Evolutionary conservation across 2,797 vertebrate species (phyloP).

Genomic region (Rousettus madagascariensis): DNA sequence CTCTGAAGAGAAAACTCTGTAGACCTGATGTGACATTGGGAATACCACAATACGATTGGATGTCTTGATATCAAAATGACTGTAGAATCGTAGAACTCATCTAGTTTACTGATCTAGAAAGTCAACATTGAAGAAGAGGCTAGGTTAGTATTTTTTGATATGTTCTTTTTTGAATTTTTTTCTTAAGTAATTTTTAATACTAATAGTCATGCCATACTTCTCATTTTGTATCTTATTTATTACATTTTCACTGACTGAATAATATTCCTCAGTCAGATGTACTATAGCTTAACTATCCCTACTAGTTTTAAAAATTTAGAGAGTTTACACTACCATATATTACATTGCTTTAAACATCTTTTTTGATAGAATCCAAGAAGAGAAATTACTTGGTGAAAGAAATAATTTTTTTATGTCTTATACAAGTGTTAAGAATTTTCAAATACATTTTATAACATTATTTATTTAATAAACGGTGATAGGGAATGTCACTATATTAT

Average conservation of each 20-base stretch:
- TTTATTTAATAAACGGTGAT: not conserved
- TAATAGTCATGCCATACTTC: not conserved
- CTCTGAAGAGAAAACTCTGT: not conserved
- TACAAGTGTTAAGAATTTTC: not conserved
- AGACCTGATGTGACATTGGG: not conserved
- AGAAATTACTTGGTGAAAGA: not conserved
- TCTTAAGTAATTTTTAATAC: not conserved
- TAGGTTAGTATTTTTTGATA: not conserved
- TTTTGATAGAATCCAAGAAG: not conserved
- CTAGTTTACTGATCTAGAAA: not conserved
- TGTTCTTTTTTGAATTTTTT: not conserved
- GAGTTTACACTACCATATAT: not conserved
- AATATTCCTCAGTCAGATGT: not conserved
- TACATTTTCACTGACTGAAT: not conserved
- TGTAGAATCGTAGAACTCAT: not conserved
- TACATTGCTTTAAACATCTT: not conserved
- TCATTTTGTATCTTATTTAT: not conserved
- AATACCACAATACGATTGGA: not conserved
- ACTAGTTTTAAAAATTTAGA: not conserved
- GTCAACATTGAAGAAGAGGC: not conserved
- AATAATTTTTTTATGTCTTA: constrained; percentile 9
- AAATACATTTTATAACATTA: not conserved
- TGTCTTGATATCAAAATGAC: not conserved
- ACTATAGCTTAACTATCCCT: not conserved
- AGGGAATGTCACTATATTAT: not conserved